Evolutionary conservation across 2,888 invertebrate genomes (phyloP).

Genomic region (Dicyrtomina minuta): DNA sequence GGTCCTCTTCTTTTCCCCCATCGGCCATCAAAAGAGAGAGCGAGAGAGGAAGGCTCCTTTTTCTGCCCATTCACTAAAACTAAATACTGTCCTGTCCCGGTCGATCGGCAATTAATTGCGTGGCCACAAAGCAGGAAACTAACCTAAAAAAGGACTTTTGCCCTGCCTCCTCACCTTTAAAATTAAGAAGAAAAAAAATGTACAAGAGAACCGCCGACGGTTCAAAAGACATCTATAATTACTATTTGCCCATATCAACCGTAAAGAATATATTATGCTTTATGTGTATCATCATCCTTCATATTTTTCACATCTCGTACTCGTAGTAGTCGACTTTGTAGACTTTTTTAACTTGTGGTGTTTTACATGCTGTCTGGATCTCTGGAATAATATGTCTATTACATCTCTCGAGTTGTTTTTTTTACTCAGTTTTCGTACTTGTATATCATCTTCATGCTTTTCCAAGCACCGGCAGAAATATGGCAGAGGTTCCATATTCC

Average conservation of each 20-base stretch:
- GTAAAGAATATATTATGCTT: conserved; percentile 31
- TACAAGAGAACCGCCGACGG: conserved; percentile 24
- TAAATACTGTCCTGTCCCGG: conserved; percentile 28
- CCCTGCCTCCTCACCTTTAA: conserved; percentile 27
- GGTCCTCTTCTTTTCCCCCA: conserved; percentile 2
- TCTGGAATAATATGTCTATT: too few species aligned
- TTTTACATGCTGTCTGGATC: too few species aligned
- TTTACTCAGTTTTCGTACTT: too few species aligned
- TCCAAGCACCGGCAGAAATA: too few species aligned
- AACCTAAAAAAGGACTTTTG: conserved; percentile 26
- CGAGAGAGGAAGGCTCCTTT: neutral
- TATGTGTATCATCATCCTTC: conserved; percentile 2
- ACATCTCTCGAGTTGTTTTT: too few species aligned
- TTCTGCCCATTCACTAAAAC: conserved; percentile 32
- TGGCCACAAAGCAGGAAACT: conserved; percentile 13
- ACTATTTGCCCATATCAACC: conserved; percentile 31
- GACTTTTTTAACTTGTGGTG: neutral
- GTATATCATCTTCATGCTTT: too few species aligned
- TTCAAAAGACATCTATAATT: conserved; percentile 20
- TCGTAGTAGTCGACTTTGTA: too few species aligned
- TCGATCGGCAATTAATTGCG: conserved; percentile 29
- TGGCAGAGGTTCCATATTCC: too few species aligned
- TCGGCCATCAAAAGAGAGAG: conserved; percentile 20
- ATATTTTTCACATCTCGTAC: neutral
- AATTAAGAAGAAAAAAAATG: conserved; percentile 14